Evolutionary conservation across 2,888 invertebrate genomes (phyloP), one percentile per base, ranked within the genome.

Genomic region (Polydrusus cervinus): DNA sequence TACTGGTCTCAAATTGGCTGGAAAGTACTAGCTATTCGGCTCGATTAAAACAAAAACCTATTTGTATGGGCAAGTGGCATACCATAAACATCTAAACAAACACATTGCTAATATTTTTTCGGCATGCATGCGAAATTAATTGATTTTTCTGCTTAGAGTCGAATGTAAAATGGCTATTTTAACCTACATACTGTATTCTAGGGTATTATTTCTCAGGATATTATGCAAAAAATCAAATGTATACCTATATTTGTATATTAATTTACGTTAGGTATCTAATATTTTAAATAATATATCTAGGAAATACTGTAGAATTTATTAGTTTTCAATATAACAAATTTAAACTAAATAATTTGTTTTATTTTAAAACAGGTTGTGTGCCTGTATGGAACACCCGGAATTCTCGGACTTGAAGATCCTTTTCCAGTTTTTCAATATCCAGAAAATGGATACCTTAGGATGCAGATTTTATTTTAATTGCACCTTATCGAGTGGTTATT

Each of bases 341-440:
- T 13, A 57, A 65, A 75, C 61, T 68, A 62, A 78, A 69, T 71
- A 78, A 72, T 74, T 77, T 79, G 81, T 82, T 80, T 82, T 83
- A 82, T 81, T 83, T 83, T 81, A 74, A 78, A 77, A 80, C 81
- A 84, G 84, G 84, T 76, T 84, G 84, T 75, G 80, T 76, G 76
- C 84, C 84, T 67, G 78, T 80, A 60, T 84, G 83, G 83, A 79
- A 78, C 74, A 75, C 79, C 73, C 80, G 79, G 70, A 79, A 78
- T 60, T 79, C 79, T 67, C 80, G 78, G 62, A 79, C 79, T 62
- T 80, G 81, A 81, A 64, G 77, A 72, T 72, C 68, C 53, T 74
- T 51, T 47, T 75, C 68, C 47, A 57, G 67, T 62, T 57, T 71
- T 73, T 71, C 70, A 71, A 78, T 77, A 78, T 78, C 75, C 79